Base-by-base conservation (phyloP, 2,888 invertebrate genomes). In the Siphlonurus alternatus region DNA sequence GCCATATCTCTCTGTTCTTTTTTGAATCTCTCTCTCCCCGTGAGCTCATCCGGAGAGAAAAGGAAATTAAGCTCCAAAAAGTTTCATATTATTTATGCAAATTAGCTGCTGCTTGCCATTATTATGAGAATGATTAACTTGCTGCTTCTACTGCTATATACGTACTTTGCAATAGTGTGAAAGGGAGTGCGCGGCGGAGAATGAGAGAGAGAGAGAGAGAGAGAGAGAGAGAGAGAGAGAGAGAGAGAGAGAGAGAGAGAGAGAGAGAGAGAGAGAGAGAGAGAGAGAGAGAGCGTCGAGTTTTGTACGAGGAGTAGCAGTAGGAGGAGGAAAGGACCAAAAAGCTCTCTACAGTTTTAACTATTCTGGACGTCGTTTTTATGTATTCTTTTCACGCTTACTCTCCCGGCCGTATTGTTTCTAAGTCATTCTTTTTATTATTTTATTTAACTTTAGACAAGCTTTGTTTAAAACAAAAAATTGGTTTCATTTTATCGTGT, bases 71-170 rank as follows among this genome's bases (percentile, higher is more conserved):
- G 56, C 56, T 20, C 56, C 56, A 22, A 56, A 56, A 56, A 56
- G 56, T 56, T 56, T 56, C 56, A 56, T 56, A 56, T 56, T 56
- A 56, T 56, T 56, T 56, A 56, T 56, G 56, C 56, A 56, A 56
- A 56, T 56, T 56, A 56, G 56, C 56, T 56, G 56, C 56, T 56
- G 56, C 19, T 22, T 56, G 56, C 56, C 22, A 56, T 5, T n/a
- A 56, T 56, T 56, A 56, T 56, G 56, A 56, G 56, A 56, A 56
- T 56, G 56, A 56, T 56, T 56, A 56, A 56, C 56, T 56, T 56
- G 56, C 19, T n/a, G 56, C 56, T n/a, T n/a, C n/a, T n/a, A n/a
- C n/a, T n/a, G n/a, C n/a, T n/a, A n/a, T n/a, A n/a, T n/a, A n/a
- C n/a, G n/a, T n/a, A n/a, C n/a, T n/a, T n/a, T n/a, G n/a, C n/a